A percentile compares a stretch with the other conserved stretches of the same genome.
Evolutionary conservation across 2,113 vertebrate genomes (phyloP).

Genomic region (Zapus hudsonius): DNA sequence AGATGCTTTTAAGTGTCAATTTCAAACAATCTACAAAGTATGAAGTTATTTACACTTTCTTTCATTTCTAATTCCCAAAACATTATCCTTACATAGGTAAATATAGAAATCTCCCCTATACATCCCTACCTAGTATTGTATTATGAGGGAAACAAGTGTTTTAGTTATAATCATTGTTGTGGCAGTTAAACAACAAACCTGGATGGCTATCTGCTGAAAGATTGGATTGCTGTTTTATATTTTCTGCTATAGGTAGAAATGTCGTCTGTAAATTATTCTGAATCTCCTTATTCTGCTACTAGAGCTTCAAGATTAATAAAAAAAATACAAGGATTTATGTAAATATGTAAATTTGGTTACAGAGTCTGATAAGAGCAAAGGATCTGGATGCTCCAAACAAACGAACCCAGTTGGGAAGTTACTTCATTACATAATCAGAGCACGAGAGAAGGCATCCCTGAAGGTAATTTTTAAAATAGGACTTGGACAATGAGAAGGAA

Average conservation of each 20-base stretch:
- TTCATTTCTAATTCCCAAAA: background rate
- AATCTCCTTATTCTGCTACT: background rate
- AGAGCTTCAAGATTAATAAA: background rate
- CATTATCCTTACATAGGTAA: conserved; percentile 12
- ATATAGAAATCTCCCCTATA: background rate
- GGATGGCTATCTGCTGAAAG: background rate
- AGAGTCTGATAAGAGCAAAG: background rate
- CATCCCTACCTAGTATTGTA: background rate
- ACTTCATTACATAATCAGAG: background rate
- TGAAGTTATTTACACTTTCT: background rate
- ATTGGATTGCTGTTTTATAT: background rate
- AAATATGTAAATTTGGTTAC: background rate
- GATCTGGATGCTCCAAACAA: background rate
- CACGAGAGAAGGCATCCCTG: background rate
- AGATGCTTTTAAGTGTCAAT: background rate
- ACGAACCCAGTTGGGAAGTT: background rate
- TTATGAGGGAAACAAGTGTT: background rate
- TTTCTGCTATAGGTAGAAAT: background rate
- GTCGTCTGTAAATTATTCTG: conserved; percentile 6
- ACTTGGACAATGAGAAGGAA: background rate
- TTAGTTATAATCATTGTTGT: background rate
- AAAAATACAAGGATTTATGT: background rate
- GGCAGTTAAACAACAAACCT: background rate
- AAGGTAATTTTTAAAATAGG: background rate
- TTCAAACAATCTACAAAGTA: background rate